phyloP scores from a whole-genome alignment of 2,113 vertebrate genomes.

The Poecilia latipinna region DNA sequence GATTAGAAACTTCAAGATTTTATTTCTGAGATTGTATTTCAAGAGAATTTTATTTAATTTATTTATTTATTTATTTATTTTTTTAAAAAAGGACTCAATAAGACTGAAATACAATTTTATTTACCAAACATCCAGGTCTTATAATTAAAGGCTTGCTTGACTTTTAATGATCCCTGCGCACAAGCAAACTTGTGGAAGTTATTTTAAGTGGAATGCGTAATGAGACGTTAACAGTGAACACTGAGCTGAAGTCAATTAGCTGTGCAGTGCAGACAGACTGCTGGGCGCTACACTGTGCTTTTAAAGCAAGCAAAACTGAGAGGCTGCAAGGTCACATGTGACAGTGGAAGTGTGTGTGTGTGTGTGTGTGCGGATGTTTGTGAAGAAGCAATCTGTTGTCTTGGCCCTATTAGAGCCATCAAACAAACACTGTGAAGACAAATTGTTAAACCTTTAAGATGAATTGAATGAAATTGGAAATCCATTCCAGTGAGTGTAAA shows the following conservation, averaged over 20 bases:
- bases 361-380: neutral
- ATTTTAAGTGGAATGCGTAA: constrained; percentile 75
- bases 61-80: neutral
- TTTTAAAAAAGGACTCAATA: neutral
- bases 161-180: constrained; percentile 75
- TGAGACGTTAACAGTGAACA: constrained; percentile 70
- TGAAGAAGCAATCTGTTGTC: neutral
- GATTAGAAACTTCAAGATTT: neutral
- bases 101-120: constrained; percentile 60
- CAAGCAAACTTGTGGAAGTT: constrained; percentile 75
- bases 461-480: neutral
- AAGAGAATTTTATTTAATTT: neutral
- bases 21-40: neutral
- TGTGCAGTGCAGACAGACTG: constrained; percentile 65
- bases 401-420: constrained; percentile 2
- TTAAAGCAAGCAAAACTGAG: constrained; percentile 47
- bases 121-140: constrained; percentile 58
- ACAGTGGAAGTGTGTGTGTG: neutral
- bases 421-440: neutral
- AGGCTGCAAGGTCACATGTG: constrained; percentile 63
- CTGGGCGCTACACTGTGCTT: constrained; percentile 60
- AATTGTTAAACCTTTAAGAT: neutral
- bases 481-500: neutral
- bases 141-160: constrained; percentile 75
- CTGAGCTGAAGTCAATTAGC: constrained; percentile 71